Percentiles rank a stretch among this genome's conserved stretches.
phyloP scores from a whole-genome alignment of 37 sponge, comb jelly and placozoan genomes.

The Halisarca cf. caerulea region DNA sequence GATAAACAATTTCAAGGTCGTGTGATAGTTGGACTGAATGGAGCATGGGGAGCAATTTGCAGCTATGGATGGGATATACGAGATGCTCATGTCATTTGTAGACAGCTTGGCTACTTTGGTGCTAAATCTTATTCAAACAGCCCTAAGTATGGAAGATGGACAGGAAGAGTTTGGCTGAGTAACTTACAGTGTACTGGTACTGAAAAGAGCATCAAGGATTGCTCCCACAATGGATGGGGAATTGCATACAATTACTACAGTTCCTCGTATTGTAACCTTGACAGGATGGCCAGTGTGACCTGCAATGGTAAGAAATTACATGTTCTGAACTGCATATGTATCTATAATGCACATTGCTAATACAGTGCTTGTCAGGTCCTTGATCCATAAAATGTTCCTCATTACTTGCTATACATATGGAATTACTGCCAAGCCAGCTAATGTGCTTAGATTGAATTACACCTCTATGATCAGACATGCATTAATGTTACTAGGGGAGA shows the following conservation, averaged over 20 bases:
- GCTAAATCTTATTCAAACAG: background rate
- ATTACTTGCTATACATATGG: too few relatives aligned
- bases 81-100: conserved; percentile 2
- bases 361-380: too few relatives aligned
- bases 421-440: too few relatives aligned
- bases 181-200: background rate
- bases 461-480: too few relatives aligned
- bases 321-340: too few relatives aligned
- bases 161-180: background rate
- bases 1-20: background rate
- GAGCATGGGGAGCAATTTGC: background rate
- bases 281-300: background rate
- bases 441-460: too few relatives aligned
- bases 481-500: too few relatives aligned
- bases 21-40: background rate
- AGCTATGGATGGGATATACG: background rate
- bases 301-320: background rate
- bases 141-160: background rate
- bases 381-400: too few relatives aligned
- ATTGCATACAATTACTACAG: too few relatives aligned
- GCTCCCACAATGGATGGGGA: background rate
- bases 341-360: too few relatives aligned
- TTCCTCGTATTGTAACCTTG: background rate
- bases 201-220: background rate
- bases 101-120: background rate